Base-by-base conservation (phyloP, 2,888 invertebrate genomes). In the Pseudococcus jackbeardsleyi region DNA sequence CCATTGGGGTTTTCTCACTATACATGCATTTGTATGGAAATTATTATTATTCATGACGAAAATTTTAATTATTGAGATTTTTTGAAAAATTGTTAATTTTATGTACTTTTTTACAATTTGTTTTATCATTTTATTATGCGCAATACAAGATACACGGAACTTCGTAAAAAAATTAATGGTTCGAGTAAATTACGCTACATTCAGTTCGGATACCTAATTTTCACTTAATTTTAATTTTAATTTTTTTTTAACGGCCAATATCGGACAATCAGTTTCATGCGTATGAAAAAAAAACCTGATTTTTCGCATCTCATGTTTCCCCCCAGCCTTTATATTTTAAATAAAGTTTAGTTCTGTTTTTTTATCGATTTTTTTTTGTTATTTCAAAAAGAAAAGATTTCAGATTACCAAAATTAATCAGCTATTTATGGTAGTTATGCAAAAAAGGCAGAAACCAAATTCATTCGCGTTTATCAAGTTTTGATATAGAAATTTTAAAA, bases 31-130 rank as follows among this genome's bases (percentile, higher is more conserved):
- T 42, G 39, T 39, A 19, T 8, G 19, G 46, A 82, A 82, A 82
- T 82, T 82, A 46, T 46, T 82, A 46, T 46, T 19, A 82, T 82
- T 82, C n/a, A 46, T 82, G 79, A 46, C 19, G 46, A 82, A 82
- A 82, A 82, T 82, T 82, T 82, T 82, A 64, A 22, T 64, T 22
- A 64, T 64, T 82, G 19, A 42, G 19, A 33, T 42, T 82, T 82
- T 82, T 82, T 82, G 46, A 46, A 82, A 82, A 82, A 46, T 82
- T 77, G 15, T 77, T 77, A 39, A 19, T 46, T 82, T 82, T 46
- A 82, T 46, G 79, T 82, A 42, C 39, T 72, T 64, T 64, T 64
- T 72, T 72, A 39, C 15, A 33, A 68, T 26, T 22, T 33, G 12
- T 15, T 9, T 22, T 15, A 26, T 26, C 9, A 68, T 22, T 72